Base-by-base conservation (phyloP, 2,113 vertebrate genomes). In the Cisticola juncidis region DNA sequence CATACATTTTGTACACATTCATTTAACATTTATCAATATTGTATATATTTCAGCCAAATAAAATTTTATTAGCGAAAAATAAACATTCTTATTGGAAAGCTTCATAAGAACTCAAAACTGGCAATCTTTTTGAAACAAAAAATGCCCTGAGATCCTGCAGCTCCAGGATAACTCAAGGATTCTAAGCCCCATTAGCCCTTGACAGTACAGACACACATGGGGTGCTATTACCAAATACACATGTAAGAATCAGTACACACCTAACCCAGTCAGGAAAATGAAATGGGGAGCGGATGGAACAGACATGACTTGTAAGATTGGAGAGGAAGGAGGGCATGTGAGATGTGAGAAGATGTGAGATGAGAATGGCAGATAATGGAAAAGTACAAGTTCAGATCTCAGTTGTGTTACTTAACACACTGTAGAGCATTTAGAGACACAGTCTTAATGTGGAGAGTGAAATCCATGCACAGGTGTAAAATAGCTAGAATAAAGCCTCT, bases 21-120 rank as follows among this genome's bases (percentile, higher is more conserved):
- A 80, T 58, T 5, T 44, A 96, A 91, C 61, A 80, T 88, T 96
- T 79, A 94, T 79, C 91, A 96, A 96, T 90, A 96, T 94, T 95
- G 87, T 9, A 80, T 31, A 16, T 73, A 71, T 87, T 94, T 83
- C 71, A 94, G 87, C 74, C 93, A 97, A 97, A 77, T 83, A 65
- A 50, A 66, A 90, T 95, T 77, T 81, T 91, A 86, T 82, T 80
- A 83, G 60, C 3, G 7, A 81, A 68, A 95, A 90, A 93, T 51
- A 93, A 90, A 86, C 38, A 51, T 51, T 70, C 68, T 36, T 57
- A 13, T 77, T 91, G 90, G 84, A 95, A 94, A 90, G 88, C 79
- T 78, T 82, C 2, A 0, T 8, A 73, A 57, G 14, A 77, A 58
- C 50, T 65, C 61, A 81, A 54, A 90, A 70, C 35, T 66, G 62